A percentile compares a stretch with the other conserved stretches of the same genome.
Conservation (phyloP, 2,797 vertebrate species). For the Rhinoraja longicauda region DNA sequence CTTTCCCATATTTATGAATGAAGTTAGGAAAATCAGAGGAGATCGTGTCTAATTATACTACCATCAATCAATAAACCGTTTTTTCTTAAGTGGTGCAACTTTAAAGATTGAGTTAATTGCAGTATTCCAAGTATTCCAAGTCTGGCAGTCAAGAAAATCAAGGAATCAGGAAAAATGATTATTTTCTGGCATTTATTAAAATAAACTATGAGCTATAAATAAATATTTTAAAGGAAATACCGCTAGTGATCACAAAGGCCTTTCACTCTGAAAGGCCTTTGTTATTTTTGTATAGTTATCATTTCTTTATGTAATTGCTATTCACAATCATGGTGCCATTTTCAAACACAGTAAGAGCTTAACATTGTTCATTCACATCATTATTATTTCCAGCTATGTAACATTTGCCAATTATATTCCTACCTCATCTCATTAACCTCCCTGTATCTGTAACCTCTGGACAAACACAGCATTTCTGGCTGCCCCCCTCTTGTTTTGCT, state of each 20-base stretch:
- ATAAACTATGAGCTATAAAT: not conserved
- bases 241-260: not conserved
- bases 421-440: too few relatives aligned
- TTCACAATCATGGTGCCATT: not conserved
- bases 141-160: too few relatives aligned
- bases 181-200: not conserved
- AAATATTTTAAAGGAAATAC: not conserved
- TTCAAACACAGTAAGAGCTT: too few relatives aligned
- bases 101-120: not conserved
- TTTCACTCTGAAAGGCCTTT: not conserved
- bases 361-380: too few relatives aligned
- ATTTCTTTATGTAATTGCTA: not conserved
- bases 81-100: not conserved
- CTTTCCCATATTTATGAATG: not conserved
- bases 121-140: not conserved
- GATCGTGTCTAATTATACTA: not conserved
- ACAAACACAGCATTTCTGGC: too few relatives aligned
- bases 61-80: not conserved
- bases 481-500: too few relatives aligned
- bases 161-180: not conserved
- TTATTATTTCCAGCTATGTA: too few relatives aligned
- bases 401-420: too few relatives aligned
- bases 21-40: not conserved
- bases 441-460: too few relatives aligned
- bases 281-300: not conserved